Percentiles rank a stretch among this genome's conserved stretches.
phyloP scores from a whole-genome alignment of 1,140 invertebrate species.

The Tyrophagus putrescentiae region DNA sequence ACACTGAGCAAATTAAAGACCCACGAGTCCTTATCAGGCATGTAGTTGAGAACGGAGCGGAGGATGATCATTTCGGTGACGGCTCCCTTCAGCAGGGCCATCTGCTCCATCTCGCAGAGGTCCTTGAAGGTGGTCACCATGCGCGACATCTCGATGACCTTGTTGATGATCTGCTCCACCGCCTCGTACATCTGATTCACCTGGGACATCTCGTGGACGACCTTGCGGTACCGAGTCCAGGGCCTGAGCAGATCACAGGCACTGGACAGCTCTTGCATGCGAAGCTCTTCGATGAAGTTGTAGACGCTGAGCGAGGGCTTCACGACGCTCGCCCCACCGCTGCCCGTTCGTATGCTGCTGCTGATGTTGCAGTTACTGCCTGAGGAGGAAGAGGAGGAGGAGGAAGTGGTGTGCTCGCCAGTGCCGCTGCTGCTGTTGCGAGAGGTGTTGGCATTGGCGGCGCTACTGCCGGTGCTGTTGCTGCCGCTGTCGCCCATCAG shows the following conservation, averaged over 20 bases:
- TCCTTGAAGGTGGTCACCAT: constrained; percentile 4
- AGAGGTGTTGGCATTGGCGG: too few species aligned
- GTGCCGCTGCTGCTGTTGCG: background rate
- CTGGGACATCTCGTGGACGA: background rate
- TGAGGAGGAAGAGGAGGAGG: background rate
- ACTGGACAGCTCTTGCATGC: background rate
- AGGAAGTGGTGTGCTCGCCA: background rate
- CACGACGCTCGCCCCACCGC: too few species aligned
- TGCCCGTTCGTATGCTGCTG: background rate
- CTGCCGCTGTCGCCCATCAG: too few species aligned
- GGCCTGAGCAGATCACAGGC: background rate
- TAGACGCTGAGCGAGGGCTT: too few species aligned
- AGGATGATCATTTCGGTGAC: constrained; percentile 5
- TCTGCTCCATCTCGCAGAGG: constrained; percentile 4
- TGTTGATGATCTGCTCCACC: constrained; percentile 3
- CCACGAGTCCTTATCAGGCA: constrained; percentile 4
- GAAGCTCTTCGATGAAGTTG: constrained; percentile 6
- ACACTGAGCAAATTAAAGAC: background rate
- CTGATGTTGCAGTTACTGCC: background rate
- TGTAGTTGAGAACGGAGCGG: constrained; percentile 7
- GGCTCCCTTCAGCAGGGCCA: background rate
- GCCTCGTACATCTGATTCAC: background rate
- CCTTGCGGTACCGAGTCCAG: background rate
- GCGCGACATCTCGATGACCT: constrained; percentile 4
- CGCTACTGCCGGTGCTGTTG: too few species aligned